phyloP scores from a whole-genome alignment of 2,797 vertebrate genomes.

The Acrocephalus scirpaceus region DNA sequence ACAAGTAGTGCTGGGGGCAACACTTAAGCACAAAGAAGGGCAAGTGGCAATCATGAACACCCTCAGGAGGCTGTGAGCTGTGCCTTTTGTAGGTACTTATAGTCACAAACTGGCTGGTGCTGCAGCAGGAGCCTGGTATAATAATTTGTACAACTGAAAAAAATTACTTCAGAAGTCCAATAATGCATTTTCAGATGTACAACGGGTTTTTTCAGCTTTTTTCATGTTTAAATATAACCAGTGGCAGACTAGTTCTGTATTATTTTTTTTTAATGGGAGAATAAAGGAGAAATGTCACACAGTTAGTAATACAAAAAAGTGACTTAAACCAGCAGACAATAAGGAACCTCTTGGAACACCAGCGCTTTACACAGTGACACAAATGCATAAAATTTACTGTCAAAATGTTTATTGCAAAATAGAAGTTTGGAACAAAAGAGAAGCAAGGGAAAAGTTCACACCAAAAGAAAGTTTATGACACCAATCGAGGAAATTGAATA shows the following conservation, averaged over 20 bases:
- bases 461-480: slow-evolving; percentile 77
- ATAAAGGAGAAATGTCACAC: not conserved
- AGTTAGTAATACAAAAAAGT: not conserved
- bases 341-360: slow-evolving; percentile 35
- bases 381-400: slow-evolving; percentile 78
- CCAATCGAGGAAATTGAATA: slow-evolving; percentile 71
- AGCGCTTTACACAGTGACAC: slow-evolving; percentile 75
- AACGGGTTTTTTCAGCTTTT: not conserved
- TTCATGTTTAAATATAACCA: not conserved
- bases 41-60: not conserved
- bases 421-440: slow-evolving; percentile 80
- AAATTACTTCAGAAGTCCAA: not conserved
- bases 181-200: not conserved
- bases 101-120: not conserved
- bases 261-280: not conserved
- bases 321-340: slow-evolving; percentile 32
- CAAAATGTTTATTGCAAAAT: slow-evolving; percentile 89
- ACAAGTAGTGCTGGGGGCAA: not conserved
- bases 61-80: not conserved
- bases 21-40: not conserved
- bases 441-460: slow-evolving; percentile 80
- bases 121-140: not conserved
- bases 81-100: not conserved
- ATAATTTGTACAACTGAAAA: not conserved
- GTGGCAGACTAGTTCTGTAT: not conserved